phyloP scores from a whole-genome alignment of 2,888 invertebrate genomes.

The Drosophila fungiperda region DNA sequence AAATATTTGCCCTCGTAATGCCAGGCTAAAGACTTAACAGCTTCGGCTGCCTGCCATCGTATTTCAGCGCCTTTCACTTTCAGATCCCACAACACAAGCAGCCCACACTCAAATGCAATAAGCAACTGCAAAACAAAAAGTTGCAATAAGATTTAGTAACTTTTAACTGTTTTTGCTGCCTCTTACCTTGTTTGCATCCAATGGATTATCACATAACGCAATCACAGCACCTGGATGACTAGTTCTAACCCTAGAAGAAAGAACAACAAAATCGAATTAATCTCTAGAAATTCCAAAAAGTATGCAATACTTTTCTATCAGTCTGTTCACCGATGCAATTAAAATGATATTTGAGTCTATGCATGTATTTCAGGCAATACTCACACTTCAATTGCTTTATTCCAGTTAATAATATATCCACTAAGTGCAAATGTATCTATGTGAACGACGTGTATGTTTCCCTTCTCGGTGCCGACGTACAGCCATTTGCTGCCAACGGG shows the following conservation, averaged over 20 bases:
- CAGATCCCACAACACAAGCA: slow-evolving; percentile 98
- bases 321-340: not conserved
- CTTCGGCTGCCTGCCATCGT: slow-evolving; percentile 91
- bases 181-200: slow-evolving; percentile 96
- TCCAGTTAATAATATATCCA: slow-evolving; percentile 99
- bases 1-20: slow-evolving; percentile 99
- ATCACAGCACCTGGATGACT: slow-evolving; percentile 98
- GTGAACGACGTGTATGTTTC: slow-evolving; percentile 98
- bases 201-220: slow-evolving; percentile 98
- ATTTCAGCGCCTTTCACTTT: slow-evolving; percentile 93
- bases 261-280: slow-evolving; percentile 33
- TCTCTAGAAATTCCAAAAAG: not conserved
- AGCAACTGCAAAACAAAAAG: slow-evolving; percentile 89
- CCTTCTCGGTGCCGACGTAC: slow-evolving; percentile 98
- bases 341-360: not conserved
- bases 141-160: not conserved
- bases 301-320: not conserved
- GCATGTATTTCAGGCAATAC: slow-evolving; percentile 84
- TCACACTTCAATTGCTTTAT: slow-evolving; percentile 99
- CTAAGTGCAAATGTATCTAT: slow-evolving; percentile 98
- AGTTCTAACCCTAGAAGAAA: slow-evolving; percentile 92
- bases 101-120: slow-evolving; percentile 98
- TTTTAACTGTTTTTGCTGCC: not conserved
- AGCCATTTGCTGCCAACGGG: slow-evolving; percentile 99
- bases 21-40: slow-evolving; percentile 96